Evolutionary conservation across 2,888 invertebrate genomes (phyloP).

Genomic region (Drosophila picticornis): DNA sequence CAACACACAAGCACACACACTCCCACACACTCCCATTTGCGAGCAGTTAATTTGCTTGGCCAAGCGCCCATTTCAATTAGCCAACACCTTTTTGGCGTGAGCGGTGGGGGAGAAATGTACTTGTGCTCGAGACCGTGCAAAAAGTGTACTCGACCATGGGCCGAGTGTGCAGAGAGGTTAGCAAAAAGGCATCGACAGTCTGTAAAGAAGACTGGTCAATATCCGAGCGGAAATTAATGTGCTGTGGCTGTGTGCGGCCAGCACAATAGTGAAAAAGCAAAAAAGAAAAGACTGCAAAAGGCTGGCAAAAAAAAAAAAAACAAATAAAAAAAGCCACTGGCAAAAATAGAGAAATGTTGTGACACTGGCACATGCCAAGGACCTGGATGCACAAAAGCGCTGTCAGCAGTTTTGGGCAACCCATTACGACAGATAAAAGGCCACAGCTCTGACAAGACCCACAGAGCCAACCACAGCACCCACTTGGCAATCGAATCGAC

Average conservation of each 20-base stretch:
- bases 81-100: slow-evolving; percentile 53
- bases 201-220: slow-evolving; percentile 67
- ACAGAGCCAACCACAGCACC: slow-evolving; percentile 27
- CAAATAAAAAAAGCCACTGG: background rate
- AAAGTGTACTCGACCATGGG: slow-evolving; percentile 39
- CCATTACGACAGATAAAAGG: slow-evolving; percentile 57
- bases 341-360: slow-evolving; percentile 32
- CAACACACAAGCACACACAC: slow-evolving; percentile 5
- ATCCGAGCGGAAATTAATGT: slow-evolving; percentile 80
- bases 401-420: slow-evolving; percentile 68
- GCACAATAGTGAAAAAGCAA: slow-evolving; percentile 30
- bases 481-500: slow-evolving; percentile 60
- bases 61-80: slow-evolving; percentile 69
- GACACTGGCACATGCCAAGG: slow-evolving; percentile 32
- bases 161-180: slow-evolving; percentile 5
- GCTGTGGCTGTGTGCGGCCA: slow-evolving; percentile 57
- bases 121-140: slow-evolving; percentile 16
- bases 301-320: slow-evolving; percentile 14
- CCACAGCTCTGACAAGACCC: slow-evolving; percentile 37
- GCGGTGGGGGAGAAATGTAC: background rate
- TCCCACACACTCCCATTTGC: slow-evolving; percentile 4
- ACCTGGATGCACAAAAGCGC: slow-evolving; percentile 55
- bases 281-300: slow-evolving; percentile 9
- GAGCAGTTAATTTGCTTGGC: slow-evolving; percentile 10
- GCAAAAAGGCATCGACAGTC: slow-evolving; percentile 39